phyloP scores from a whole-genome alignment of 2,113 vertebrate species.

The Machaerirhynchus nigripectus region DNA sequence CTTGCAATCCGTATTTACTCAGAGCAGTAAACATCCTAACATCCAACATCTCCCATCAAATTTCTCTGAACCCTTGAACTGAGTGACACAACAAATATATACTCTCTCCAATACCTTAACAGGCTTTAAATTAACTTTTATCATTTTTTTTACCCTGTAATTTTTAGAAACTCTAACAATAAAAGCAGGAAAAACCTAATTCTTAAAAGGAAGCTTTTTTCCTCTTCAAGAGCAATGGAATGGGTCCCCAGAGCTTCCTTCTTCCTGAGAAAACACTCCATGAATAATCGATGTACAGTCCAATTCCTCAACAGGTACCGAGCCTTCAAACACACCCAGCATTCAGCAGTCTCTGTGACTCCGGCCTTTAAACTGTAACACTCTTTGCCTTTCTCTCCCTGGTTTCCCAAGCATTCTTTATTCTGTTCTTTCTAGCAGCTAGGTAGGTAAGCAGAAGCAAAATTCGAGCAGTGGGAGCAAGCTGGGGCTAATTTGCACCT shows the following conservation, averaged over 20 bases:
- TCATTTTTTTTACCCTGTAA: neutral
- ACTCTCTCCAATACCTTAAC: neutral
- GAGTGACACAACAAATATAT: neutral
- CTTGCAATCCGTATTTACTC: neutral
- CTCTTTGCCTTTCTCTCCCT: neutral
- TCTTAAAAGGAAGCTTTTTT: neutral
- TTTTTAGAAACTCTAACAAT: constrained; percentile 29
- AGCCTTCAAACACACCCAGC: constrained; percentile 22
- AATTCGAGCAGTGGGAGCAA: constrained; percentile 46
- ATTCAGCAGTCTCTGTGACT: neutral
- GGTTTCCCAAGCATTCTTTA: constrained; percentile 30
- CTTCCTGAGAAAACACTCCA: constrained; percentile 9
- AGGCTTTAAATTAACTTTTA: neutral
- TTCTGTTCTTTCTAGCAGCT: constrained; percentile 29
- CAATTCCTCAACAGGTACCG: neutral
- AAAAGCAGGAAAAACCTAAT: neutral
- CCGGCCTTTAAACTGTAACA: constrained; percentile 4
- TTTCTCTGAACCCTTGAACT: neutral
- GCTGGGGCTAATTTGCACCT: constrained; percentile 69
- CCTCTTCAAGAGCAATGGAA: neutral
- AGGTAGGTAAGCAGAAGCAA: constrained; percentile 70
- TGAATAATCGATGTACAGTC: constrained; percentile 35
- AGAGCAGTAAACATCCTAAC: neutral
- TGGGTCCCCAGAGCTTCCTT: neutral
- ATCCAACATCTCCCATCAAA: neutral